These are phyloP conservation scores for Gavia stellata DNA, from an alignment of 2,113 vertebrate genomes.

Conservation along the genomic window DNA sequence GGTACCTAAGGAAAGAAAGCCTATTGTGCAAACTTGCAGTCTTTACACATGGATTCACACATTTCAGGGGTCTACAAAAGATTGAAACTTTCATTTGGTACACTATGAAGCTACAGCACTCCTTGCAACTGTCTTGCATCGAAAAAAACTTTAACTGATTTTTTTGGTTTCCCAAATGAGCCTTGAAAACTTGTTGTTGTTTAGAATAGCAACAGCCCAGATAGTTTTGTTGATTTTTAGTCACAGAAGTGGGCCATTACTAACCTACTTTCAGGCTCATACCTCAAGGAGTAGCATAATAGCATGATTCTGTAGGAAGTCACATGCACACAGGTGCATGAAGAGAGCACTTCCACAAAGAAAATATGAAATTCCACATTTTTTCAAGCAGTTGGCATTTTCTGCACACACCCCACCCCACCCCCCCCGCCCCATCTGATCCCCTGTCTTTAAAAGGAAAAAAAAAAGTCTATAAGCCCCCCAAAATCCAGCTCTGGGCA, in stretches of 20 bases:
- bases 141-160: background rate
- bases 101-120: background rate
- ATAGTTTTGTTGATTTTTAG: background rate
- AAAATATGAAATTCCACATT: background rate
- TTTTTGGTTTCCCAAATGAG: background rate
- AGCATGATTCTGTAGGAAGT: background rate
- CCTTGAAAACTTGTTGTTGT: background rate
- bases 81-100: background rate
- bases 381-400: background rate
- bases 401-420: too few relatives aligned
- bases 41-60: background rate
- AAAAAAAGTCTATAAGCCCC: background rate
- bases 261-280: background rate
- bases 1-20: background rate
- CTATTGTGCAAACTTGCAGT: background rate
- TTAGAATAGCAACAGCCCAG: background rate
- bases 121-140: background rate
- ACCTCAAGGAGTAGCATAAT: background rate
- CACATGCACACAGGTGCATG: background rate
- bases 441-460: background rate
- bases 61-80: background rate
- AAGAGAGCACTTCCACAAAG: background rate
- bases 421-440: background rate
- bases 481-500: background rate
- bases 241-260: background rate